Evolutionary conservation across 2,113 vertebrate species (phyloP).

Genomic region (Erythrolamprus reginae): DNA sequence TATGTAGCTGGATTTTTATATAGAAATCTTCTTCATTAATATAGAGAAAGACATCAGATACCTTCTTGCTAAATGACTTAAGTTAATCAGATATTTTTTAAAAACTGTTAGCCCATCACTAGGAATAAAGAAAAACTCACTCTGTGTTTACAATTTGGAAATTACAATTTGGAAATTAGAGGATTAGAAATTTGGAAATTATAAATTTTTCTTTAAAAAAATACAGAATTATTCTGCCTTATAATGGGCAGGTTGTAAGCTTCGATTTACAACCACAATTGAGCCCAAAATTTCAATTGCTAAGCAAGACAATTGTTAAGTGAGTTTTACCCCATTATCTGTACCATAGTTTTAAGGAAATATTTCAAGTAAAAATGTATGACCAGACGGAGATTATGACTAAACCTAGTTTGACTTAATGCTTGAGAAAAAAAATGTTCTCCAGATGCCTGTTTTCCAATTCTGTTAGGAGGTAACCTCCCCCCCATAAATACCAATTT

Average conservation of each 20-base stretch:
- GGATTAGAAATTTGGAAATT: background rate
- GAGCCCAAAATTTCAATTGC: too few species aligned
- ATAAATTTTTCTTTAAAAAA: background rate
- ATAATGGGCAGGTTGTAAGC: background rate
- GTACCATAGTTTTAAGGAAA: background rate
- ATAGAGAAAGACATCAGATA: background rate
- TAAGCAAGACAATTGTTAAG: too few species aligned
- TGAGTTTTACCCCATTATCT: background rate
- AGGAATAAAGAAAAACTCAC: background rate
- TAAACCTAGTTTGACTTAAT: slow-evolving; percentile 20
- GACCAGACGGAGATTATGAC: slow-evolving; percentile 17
- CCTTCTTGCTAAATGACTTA: background rate
- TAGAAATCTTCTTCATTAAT: background rate
- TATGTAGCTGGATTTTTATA: background rate
- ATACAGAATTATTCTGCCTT: background rate
- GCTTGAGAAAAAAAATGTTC: slow-evolving; percentile 16
- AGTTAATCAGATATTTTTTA: background rate
- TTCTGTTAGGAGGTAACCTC: slow-evolving; percentile 23
- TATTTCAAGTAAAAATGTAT: slow-evolving; percentile 7
- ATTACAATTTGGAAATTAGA: too few species aligned
- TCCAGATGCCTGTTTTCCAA: slow-evolving; percentile 23
- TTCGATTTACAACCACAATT: too few species aligned
- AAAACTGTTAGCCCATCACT: background rate
- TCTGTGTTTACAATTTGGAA: background rate
- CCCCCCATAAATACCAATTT: slow-evolving; percentile 19